Percentiles rank a stretch among this genome's conserved stretches.
phyloP scores from a whole-genome alignment of 2,797 vertebrate species.

The Alosa sapidissima region DNA sequence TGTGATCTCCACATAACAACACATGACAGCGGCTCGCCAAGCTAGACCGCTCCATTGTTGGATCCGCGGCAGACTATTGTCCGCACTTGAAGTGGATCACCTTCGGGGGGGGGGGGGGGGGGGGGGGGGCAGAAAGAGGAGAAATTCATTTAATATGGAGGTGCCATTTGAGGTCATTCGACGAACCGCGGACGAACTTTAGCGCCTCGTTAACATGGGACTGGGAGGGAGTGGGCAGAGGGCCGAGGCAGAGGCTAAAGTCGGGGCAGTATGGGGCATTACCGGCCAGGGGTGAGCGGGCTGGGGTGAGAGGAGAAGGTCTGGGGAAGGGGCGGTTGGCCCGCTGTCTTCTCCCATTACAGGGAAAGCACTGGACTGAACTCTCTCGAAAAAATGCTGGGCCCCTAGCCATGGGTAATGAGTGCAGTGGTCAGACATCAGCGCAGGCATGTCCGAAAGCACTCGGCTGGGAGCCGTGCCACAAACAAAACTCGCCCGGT shows the following conservation, averaged over 20 bases:
- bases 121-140: constrained; percentile 51
- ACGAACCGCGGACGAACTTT: constrained; percentile 41
- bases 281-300: constrained; percentile 24
- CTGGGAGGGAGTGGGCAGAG: background rate
- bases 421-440: constrained; percentile 60
- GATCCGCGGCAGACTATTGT: constrained; percentile 50
- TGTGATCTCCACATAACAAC: constrained; percentile 60
- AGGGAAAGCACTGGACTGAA: constrained; percentile 59
- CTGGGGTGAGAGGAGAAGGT: constrained; percentile 20
- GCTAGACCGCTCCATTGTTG: constrained; percentile 56
- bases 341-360: constrained; percentile 56
- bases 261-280: constrained; percentile 29
- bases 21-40: constrained; percentile 59
- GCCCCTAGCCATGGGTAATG: constrained; percentile 63
- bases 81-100: constrained; percentile 41
- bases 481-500: constrained; percentile 53
- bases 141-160: background rate
- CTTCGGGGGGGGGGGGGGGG: background rate
- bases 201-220: background rate
- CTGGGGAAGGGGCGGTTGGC: constrained; percentile 32
- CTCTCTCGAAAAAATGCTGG: constrained; percentile 41
- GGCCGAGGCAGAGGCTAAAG: background rate
- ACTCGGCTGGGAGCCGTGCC: constrained; percentile 63
- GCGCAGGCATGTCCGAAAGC: constrained; percentile 46
- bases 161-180: constrained; percentile 39